Evolutionary conservation across 1,140 invertebrate species (phyloP), one percentile per base, ranked within the genome.

Genomic region (Gerris buenoi): DNA sequence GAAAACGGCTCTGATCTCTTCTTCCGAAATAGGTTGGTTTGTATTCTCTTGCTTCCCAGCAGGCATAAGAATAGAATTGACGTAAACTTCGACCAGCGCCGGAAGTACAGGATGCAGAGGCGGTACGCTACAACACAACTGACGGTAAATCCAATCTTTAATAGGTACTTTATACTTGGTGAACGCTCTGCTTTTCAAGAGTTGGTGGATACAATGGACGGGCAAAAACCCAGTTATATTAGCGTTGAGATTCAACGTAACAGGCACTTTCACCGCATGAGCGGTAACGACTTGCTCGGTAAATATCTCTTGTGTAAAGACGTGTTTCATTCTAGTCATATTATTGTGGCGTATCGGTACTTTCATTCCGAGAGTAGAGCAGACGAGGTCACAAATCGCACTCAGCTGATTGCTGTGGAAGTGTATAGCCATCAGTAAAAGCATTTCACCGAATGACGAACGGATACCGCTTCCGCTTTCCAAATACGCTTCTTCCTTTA

Each of bases 301-400:
- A 75, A 98, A 98, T 70, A 98, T 92, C 75, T 98, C 94, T 73
- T 95, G 92, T 1, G 91, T 97, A 73, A 98, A 97, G 27, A 97
- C 92, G 72, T 92, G 89, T 74, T 95, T 95, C 78, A 98, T 93
- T 64, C 91, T 82, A 0, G 88, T 88, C 69, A 97, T 85, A 73
- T 91, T 93, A 75, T 94, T 96, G 0, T 91, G 89, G 64, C 95
- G 81, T 3, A 96, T 93, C 0, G 89, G 85, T 70, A 97, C 89
- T 77, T 95, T 94, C 92, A 98, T 97, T 0, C 93, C 93, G 0
- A 98, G 78, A 18, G 94, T 97, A 10, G 91, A 87, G 74, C 92
- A 95, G 0, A 97, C 93, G 18, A 97, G 79, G 71, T 97, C 95
- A 67, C 89, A 89, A 63, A 98, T 95, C 3, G 94, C 91, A 62